phyloP scores from a whole-genome alignment of 2,113 vertebrate genomes.

The Halcyon senegalensis region DNA sequence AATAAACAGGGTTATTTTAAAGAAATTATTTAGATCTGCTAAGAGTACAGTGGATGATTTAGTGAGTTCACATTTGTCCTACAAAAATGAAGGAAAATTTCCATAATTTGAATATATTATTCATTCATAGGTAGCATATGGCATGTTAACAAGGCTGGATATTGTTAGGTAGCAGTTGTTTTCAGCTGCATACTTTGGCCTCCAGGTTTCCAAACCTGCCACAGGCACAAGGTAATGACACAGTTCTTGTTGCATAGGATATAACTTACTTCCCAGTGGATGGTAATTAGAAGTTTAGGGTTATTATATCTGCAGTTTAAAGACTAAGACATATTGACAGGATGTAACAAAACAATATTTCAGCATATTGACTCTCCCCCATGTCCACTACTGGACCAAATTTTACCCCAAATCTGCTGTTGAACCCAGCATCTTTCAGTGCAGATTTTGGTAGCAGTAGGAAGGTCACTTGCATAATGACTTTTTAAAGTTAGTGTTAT shows the following conservation, averaged over 20 bases:
- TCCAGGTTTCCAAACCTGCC: constrained; percentile 3
- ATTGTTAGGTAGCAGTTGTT: background rate
- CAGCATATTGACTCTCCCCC: background rate
- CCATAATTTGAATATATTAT: background rate
- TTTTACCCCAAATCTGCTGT: background rate
- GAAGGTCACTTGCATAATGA: background rate
- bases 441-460: background rate
- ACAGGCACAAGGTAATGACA: background rate
- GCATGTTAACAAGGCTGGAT: background rate
- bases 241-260: background rate
- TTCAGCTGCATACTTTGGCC: background rate
- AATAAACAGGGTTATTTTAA: background rate
- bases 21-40: background rate
- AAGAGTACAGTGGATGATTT: background rate
- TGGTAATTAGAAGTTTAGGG: background rate
- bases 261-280: background rate
- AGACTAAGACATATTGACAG: background rate
- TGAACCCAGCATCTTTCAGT: background rate
- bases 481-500: background rate
- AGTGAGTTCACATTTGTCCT: background rate
- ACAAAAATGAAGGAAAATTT: background rate
- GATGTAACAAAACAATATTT: background rate
- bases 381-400: background rate
- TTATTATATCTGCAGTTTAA: constrained; percentile 10
- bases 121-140: background rate